These are phyloP conservation scores for Lasioglossum lativentre DNA, from an alignment of 2,888 invertebrate species.

Conservation along the genomic window DNA sequence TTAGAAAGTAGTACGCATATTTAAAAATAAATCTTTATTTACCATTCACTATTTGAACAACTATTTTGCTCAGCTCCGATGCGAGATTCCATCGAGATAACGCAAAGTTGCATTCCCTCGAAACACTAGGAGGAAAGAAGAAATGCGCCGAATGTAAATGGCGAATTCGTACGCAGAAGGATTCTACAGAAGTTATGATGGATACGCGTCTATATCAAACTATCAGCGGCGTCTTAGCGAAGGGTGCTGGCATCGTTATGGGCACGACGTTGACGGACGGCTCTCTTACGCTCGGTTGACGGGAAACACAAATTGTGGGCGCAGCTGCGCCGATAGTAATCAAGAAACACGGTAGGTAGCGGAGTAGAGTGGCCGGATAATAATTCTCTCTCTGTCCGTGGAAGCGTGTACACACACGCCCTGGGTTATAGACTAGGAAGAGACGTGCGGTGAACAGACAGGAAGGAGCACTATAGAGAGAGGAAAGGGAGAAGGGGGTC, in stretches of 20 bases:
- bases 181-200: slow-evolving; percentile 54
- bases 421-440: slow-evolving; percentile 65
- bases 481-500: slow-evolving; percentile 34
- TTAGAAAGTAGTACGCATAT: too few species aligned
- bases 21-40: too few species aligned
- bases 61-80: not conserved
- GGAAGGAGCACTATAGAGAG: slow-evolving; percentile 50
- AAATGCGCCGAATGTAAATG: not conserved
- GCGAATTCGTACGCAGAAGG: slow-evolving; percentile 44
- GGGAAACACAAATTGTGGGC: slow-evolving; percentile 79
- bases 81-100: not conserved
- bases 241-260: slow-evolving; percentile 72
- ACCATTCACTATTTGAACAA: not conserved
- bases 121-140: not conserved
- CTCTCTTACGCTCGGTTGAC: slow-evolving; percentile 81
- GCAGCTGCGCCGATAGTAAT: slow-evolving; percentile 83
- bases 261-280: slow-evolving; percentile 82
- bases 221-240: slow-evolving; percentile 70
- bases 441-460: slow-evolving; percentile 60
- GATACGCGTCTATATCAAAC: slow-evolving; percentile 66
- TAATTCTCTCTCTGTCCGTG: slow-evolving; percentile 70
- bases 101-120: not conserved
- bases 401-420: slow-evolving; percentile 59
- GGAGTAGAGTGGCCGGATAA: slow-evolving; percentile 76
- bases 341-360: slow-evolving; percentile 81